These are phyloP conservation scores for Incurvaria masculella DNA, from an alignment of 2,888 invertebrate genomes.

Conservation along the genomic window DNA sequence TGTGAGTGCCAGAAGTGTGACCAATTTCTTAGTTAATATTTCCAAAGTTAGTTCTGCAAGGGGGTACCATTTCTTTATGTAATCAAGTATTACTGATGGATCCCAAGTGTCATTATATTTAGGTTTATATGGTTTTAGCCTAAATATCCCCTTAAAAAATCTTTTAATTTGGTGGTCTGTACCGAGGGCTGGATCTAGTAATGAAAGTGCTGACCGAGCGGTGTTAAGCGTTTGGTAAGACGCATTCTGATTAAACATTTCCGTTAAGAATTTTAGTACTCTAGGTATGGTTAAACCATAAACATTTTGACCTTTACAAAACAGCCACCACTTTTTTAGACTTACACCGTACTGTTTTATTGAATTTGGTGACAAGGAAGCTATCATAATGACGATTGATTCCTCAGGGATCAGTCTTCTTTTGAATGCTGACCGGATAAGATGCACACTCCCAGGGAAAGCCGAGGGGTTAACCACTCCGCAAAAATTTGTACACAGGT, in stretches of 20 bases:
- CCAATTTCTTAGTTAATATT: slow-evolving; percentile 4
- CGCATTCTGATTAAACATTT: not conserved
- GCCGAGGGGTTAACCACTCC: too few species aligned
- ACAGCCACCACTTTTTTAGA: slow-evolving; percentile 2
- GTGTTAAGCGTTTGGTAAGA: slow-evolving; percentile 2
- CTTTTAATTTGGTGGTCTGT: slow-evolving; percentile 4
- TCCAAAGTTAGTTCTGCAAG: not conserved
- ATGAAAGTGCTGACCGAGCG: slow-evolving; percentile 5
- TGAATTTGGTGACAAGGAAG: slow-evolving; percentile 1
- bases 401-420: slow-evolving; percentile 1
- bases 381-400: slow-evolving; percentile 2
- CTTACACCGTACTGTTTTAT: slow-evolving; percentile 3
- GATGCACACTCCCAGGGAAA: slow-evolving; percentile 10
- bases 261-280: not conserved
- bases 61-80: too few species aligned
- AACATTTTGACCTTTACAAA: not conserved
- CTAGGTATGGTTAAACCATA: not conserved
- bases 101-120: slow-evolving; percentile 3
- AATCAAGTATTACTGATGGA: too few species aligned
- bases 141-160: slow-evolving; percentile 3
- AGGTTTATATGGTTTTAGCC: slow-evolving; percentile 4
- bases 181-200: slow-evolving; percentile 2
- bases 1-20: slow-evolving; percentile 2
- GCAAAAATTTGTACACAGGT: too few species aligned
- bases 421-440: slow-evolving; percentile 8